Base-by-base conservation (phyloP, 2,113 vertebrate species). In the Pionites leucogaster region DNA sequence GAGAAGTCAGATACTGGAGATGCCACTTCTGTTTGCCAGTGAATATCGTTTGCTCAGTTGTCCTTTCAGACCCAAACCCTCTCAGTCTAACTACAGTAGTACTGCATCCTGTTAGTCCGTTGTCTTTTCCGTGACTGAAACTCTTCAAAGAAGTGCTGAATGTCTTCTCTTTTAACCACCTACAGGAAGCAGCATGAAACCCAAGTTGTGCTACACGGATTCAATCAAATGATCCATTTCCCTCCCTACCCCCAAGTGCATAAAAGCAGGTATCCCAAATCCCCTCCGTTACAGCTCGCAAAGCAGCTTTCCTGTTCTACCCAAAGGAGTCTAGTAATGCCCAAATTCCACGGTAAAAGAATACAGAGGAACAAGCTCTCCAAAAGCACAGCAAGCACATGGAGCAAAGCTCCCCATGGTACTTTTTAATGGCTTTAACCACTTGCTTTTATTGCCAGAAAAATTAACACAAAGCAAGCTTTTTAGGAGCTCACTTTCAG, bases 71-170 rank as follows among this genome's bases (percentile, higher is more conserved):
- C 55, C 57, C 68, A 59, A 35, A 53, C 49, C 83, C 28, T 8
- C 76, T 76, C 71, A 31, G 59, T 94, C 96, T 98, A 98, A 95
- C 98, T 98, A 78, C 98, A 98, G 50, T 98, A 98, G 88, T 98
- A 98, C 95, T 98, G 98, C 98, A 98, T 96, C 71, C 98, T 97
- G 5, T 98, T 97, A 76, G 98, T 95, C 79, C 98, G 96, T 76
- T 98, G 97, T 64, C 98, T 98, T 96, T 99, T 99, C 95, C 97
- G 98, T 7, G 98, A 98, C 92, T 98, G 98, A 82, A 99, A 98
- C 46, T 99, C 99, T 93, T 99, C 99, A 53, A 99, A 99, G 97
- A 99, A 99, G 82, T 98, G 97, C 87, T 98, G 98, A 72, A 99
- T 98, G 59, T 98, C 99, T 94, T 99, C 99, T 64, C 98, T 98